Percentiles rank a stretch among this genome's conserved stretches.
These are phyloP conservation scores for Geococcyx californianus DNA, from an alignment of 2,113 vertebrate genomes.

Conservation along the genomic window DNA sequence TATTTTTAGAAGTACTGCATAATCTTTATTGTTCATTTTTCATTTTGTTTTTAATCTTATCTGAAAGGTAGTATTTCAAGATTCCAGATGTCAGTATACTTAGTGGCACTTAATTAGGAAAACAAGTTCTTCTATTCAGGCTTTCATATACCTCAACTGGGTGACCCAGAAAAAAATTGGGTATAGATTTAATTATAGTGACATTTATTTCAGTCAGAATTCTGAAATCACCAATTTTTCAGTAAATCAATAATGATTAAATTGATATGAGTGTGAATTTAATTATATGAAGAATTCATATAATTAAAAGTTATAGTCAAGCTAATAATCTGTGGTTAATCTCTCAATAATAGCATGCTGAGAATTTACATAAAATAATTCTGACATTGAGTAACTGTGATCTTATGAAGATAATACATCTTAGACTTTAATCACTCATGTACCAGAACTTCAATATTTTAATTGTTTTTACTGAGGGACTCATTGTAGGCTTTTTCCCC, in stretches of 20 bases:
- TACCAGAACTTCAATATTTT: neutral
- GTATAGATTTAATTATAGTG: neutral
- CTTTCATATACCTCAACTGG: neutral
- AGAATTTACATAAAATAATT: neutral
- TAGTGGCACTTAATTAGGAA: constrained; percentile 12
- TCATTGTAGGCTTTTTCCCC: neutral
- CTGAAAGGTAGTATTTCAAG: constrained; percentile 14
- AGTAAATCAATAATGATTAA: neutral
- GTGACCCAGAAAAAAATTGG: neutral
- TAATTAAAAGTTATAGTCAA: neutral
- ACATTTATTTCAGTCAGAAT: neutral
- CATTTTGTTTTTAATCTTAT: neutral
- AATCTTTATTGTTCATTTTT: neutral
- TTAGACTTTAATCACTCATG: neutral
- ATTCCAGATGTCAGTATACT: neutral
- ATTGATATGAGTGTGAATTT: neutral
- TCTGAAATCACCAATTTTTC: neutral
- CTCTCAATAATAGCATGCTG: neutral
- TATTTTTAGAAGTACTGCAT: neutral
- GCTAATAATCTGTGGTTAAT: neutral
- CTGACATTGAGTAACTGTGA: neutral
- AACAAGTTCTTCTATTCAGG: neutral
- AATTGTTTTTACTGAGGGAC: neutral
- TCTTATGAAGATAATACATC: neutral
- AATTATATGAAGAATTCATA: neutral